Evolutionary conservation across 2,888 invertebrate species (phyloP), one percentile per base, ranked within the genome.

Genomic region (Sinopyrophorus schimmeli): DNA sequence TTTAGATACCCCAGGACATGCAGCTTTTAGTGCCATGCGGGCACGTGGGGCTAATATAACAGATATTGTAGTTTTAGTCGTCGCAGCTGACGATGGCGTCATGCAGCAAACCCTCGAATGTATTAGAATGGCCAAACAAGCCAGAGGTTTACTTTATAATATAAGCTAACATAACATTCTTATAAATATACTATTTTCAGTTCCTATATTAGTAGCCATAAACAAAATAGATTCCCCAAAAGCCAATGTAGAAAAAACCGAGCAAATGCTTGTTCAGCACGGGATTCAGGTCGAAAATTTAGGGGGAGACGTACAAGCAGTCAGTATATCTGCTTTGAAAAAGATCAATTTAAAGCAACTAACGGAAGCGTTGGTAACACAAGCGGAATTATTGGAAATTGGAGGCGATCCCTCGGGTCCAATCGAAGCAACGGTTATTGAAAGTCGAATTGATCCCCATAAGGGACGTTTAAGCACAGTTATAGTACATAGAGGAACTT

Each of bases 51-150:
- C 98, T 0, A 78, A 81, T 61, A 84, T 88, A 41, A 98, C 99
- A 0, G 99, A 99, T 73, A 84, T 98, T 40, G 91, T 97, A 39
- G 87, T 97, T 48, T 76, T 98, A 41, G 97, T 99, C 15, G 94
- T 99, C 24, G 99, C 99, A 1, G 98, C 97, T 0, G 98, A 99
- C 73, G 99, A 99, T 74, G 97, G 99, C 2, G 96, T 98, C 27
- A 98, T 96, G 94, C 90, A 93, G 47, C 99, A 99, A 78, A 99
- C 99, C 0, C 69, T 87, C 1, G 94, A 99, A 75, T 93, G 92
- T 16, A 87, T 99, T 16, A 73, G 83, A 58, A 87, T 92, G 84
- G 95, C 95, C 0, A 79, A 80, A 64, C 82, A 86, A 59, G 87
- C 91, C 0, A 76, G 82, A 55, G 88, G 85, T 85, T 20, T 20